Conservation (phyloP, 2,113 vertebrate genomes). For the Antechinus stuartii region DNA sequence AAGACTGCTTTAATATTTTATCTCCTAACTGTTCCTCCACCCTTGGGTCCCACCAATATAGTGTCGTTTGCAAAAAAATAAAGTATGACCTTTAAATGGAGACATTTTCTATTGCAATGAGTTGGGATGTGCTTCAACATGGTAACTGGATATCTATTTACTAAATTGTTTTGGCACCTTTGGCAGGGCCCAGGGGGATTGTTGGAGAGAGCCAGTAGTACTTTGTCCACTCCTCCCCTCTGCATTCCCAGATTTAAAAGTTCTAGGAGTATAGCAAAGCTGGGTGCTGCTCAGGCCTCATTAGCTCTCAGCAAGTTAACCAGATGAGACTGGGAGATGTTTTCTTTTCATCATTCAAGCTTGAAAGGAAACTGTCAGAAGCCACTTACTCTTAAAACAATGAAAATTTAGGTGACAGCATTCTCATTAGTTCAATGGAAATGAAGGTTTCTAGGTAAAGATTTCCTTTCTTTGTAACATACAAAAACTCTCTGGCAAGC, state of each 20-base stretch:
- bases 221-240: constrained; percentile 85
- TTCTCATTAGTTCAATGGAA: constrained; percentile 86
- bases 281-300: constrained; percentile 87
- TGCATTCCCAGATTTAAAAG: constrained; percentile 87
- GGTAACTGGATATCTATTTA: constrained; percentile 86
- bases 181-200: constrained; percentile 79
- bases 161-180: constrained; percentile 86
- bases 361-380: constrained; percentile 90
- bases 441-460: constrained; percentile 81
- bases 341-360: constrained; percentile 91
- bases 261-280: constrained; percentile 86
- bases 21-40: constrained; percentile 51
- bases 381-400: constrained; percentile 89
- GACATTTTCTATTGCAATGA: constrained; percentile 75
- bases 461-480: constrained; percentile 62
- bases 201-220: constrained; percentile 77
- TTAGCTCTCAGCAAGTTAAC: constrained; percentile 89
- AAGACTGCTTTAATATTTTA: constrained; percentile 58
- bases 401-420: constrained; percentile 89
- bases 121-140: constrained; percentile 78
- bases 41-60: background rate
- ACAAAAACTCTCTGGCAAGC: constrained; percentile 55
- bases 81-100: constrained; percentile 80
- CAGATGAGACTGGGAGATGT: constrained; percentile 86
- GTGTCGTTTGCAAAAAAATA: constrained; percentile 61